These are phyloP conservation scores for Conus betulinus DNA, from an alignment of 1,140 invertebrate species.

Conservation along the genomic window DNA sequence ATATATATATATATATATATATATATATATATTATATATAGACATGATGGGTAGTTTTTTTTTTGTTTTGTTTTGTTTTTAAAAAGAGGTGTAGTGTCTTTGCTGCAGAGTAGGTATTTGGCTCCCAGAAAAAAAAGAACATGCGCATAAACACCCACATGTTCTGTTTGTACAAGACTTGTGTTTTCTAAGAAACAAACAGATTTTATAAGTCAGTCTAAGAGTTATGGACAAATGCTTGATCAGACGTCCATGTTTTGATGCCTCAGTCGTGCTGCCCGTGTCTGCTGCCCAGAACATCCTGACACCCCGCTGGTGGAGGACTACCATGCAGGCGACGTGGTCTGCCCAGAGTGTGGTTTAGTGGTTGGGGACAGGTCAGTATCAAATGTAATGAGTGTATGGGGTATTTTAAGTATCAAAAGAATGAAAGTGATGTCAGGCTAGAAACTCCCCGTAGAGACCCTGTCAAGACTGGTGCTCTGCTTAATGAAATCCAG, in stretches of 20 bases:
- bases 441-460: too few species aligned
- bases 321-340: constrained; percentile 98
- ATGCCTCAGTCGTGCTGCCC: constrained; percentile 43
- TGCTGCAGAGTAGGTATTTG: background rate
- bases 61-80: too few species aligned
- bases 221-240: background rate
- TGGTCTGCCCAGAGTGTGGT: constrained; percentile 99
- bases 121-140: background rate
- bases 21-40: too few species aligned
- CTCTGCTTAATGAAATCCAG: too few species aligned
- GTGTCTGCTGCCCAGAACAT: constrained; percentile 91
- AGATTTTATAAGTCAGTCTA: background rate
- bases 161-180: background rate
- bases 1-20: too few species aligned
- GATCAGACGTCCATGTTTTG: background rate
- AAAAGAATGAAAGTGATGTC: too few species aligned
- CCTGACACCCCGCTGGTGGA: constrained; percentile 97
- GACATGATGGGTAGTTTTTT: too few species aligned
- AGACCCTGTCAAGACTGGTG: too few species aligned
- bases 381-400: background rate
- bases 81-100: background rate
- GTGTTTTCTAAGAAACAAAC: background rate
- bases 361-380: constrained; percentile 98
- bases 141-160: background rate
- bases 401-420: too few species aligned